These are phyloP conservation scores for Trilocha varians DNA, from an alignment of 2,888 invertebrate species.

Conservation along the genomic window DNA sequence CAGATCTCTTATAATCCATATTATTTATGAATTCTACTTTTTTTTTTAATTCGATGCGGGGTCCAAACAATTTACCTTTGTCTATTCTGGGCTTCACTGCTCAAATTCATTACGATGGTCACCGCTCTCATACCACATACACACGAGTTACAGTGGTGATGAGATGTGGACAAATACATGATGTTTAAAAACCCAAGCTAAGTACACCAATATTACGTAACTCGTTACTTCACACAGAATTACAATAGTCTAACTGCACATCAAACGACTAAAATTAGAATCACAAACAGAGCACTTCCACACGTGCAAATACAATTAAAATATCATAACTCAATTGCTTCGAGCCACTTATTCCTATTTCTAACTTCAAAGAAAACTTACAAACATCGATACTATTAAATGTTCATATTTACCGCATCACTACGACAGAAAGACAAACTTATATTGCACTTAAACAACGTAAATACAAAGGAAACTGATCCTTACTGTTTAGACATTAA, in stretches of 20 bases:
- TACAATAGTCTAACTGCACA: not conserved
- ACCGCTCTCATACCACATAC: too few species aligned
- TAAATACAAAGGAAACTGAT: not conserved
- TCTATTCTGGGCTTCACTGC: too few species aligned
- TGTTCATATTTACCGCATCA: conserved; percentile 5
- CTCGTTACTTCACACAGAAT: too few species aligned
- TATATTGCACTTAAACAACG: not conserved
- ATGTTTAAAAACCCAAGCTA: too few species aligned
- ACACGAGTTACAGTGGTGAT: too few species aligned
- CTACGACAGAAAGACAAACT: not conserved
- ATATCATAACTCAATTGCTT: conserved; percentile 6
- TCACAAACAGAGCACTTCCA: not conserved
- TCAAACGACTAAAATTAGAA: not conserved
- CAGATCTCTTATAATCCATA: too few species aligned
- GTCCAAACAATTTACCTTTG: too few species aligned
- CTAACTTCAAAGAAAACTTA: conserved; percentile 2
- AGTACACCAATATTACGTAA: too few species aligned
- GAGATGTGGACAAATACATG: too few species aligned
- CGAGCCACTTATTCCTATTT: conserved; percentile 2
- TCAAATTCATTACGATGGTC: too few species aligned
- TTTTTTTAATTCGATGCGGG: too few species aligned
- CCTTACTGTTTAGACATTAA: not conserved
- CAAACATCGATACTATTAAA: conserved; percentile 2
- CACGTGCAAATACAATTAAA: conserved; percentile 1
- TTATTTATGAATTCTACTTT: too few species aligned